These are phyloP conservation scores for Menidia beryllina DNA, from an alignment of 2,113 vertebrate genomes.

Conservation along the genomic window DNA sequence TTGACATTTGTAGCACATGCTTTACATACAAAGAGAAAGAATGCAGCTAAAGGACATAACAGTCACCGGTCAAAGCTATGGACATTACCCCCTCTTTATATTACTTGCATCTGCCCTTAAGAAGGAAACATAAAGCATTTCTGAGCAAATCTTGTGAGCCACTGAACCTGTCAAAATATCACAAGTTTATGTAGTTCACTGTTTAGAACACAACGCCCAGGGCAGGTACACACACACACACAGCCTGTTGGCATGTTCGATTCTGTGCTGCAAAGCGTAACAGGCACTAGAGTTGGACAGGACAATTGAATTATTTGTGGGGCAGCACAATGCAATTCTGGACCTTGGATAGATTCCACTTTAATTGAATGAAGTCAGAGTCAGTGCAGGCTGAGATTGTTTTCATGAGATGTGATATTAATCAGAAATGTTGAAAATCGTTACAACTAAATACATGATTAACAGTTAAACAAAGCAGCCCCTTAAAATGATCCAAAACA, in stretches of 20 bases:
- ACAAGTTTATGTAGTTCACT: constrained; percentile 43
- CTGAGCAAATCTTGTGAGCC: constrained; percentile 43
- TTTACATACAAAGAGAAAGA: constrained; percentile 22
- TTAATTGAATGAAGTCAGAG: constrained; percentile 11
- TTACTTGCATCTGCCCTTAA: constrained; percentile 28
- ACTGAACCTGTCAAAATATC: constrained; percentile 19
- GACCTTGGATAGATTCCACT: neutral
- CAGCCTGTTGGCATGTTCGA: constrained; percentile 15
- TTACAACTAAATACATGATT: constrained; percentile 21
- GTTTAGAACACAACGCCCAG: constrained; percentile 34
- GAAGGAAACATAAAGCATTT: constrained; percentile 34
- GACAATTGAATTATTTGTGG: constrained; percentile 5
- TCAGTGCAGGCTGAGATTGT: constrained; percentile 7
- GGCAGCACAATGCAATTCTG: constrained; percentile 5
- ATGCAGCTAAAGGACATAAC: neutral
- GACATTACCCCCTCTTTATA: constrained; percentile 9
- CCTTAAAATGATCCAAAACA: constrained; percentile 2
- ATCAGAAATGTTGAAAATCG: constrained; percentile 10
- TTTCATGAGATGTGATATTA: constrained; percentile 17
- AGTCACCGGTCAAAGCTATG: neutral
- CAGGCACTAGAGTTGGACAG: constrained; percentile 37
- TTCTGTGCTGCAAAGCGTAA: constrained; percentile 34
- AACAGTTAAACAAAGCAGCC: constrained; percentile 22
- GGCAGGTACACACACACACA: constrained; percentile 22
- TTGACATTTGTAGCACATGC: constrained; percentile 20